These are phyloP conservation scores for Drosophila insularis DNA, from an alignment of 1,140 invertebrate genomes.

Conservation along the genomic window DNA sequence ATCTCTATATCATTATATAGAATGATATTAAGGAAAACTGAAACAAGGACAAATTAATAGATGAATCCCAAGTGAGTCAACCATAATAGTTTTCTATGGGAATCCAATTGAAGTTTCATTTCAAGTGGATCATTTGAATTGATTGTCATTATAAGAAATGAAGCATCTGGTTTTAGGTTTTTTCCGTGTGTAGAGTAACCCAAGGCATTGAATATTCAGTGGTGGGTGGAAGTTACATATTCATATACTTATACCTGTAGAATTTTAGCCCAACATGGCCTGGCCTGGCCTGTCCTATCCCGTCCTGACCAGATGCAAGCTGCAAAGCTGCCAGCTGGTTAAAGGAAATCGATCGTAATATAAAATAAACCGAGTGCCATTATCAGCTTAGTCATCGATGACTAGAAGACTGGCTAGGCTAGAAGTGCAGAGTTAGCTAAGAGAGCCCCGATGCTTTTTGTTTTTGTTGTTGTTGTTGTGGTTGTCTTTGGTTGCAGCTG, in stretches of 20 bases:
- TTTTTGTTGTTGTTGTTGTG: not conserved
- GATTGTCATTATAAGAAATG: too few relatives aligned
- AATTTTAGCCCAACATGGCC: too few relatives aligned
- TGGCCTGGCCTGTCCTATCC: too few relatives aligned
- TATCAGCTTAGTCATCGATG: slow-evolving; percentile 30
- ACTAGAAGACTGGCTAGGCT: slow-evolving; percentile 18
- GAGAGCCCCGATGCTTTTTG: not conserved
- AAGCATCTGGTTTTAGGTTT: not conserved
- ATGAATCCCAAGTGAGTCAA: too few relatives aligned
- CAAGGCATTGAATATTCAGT: slow-evolving; percentile 3
- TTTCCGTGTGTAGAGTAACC: not conserved
- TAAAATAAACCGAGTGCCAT: slow-evolving; percentile 28
- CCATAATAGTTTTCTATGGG: too few relatives aligned
- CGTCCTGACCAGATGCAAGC: slow-evolving; percentile 32
- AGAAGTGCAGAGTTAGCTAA: not conserved
- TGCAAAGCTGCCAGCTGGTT: slow-evolving; percentile 30
- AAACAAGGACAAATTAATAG: too few relatives aligned
- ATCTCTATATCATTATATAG: too few relatives aligned
- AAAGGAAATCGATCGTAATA: slow-evolving; percentile 20
- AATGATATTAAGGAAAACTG: too few relatives aligned
- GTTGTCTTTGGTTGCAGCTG: slow-evolving; percentile 41
- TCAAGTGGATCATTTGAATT: not conserved
- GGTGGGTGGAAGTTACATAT: slow-evolving; percentile 1
- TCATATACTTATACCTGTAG: not conserved
- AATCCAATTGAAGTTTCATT: not conserved